Evolutionary conservation across 2,797 vertebrate species (phyloP).

Genomic region (Acestrorhynchus altus): DNA sequence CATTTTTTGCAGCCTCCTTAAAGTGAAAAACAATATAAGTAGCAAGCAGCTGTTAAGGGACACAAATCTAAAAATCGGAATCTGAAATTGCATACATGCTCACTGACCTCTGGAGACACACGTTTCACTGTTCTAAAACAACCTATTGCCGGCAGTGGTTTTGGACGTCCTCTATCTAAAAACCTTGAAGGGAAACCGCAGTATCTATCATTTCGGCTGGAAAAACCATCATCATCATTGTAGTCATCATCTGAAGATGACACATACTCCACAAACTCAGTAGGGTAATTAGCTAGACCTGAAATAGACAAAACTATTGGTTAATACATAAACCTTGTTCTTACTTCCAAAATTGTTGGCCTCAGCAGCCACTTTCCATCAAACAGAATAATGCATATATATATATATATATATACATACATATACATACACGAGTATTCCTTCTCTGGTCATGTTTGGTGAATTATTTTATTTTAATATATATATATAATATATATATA

Average conservation of each 20-base stretch:
- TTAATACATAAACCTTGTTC: no score
- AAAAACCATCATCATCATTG: constrained; percentile 28
- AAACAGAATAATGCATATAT: no score
- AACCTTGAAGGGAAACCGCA: constrained; percentile 48
- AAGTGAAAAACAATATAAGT: background rate
- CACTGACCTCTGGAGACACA: constrained; percentile 68
- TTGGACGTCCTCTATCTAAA: constrained; percentile 3
- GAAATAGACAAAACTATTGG: constrained; percentile 26
- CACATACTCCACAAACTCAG: constrained; percentile 30
- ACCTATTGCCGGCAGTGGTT: background rate
- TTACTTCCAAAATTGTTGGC: no score
- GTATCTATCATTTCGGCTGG: constrained; percentile 31
- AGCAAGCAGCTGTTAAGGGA: background rate
- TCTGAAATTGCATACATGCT: no score
- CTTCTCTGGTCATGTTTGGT: no score
- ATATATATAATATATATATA: no score
- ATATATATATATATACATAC: no score
- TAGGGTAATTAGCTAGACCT: background rate
- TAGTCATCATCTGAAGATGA: constrained; percentile 58
- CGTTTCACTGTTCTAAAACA: constrained; percentile 46
- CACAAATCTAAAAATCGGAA: background rate
- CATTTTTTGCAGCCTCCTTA: constrained; percentile 74
- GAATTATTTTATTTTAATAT: no score
- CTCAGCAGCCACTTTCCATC: no score
- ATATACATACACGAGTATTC: no score